Percentiles rank a stretch among this genome's conserved stretches.
These are phyloP conservation scores for Centropus bengalensis DNA, from an alignment of 2,113 vertebrate genomes.

Conservation along the genomic window DNA sequence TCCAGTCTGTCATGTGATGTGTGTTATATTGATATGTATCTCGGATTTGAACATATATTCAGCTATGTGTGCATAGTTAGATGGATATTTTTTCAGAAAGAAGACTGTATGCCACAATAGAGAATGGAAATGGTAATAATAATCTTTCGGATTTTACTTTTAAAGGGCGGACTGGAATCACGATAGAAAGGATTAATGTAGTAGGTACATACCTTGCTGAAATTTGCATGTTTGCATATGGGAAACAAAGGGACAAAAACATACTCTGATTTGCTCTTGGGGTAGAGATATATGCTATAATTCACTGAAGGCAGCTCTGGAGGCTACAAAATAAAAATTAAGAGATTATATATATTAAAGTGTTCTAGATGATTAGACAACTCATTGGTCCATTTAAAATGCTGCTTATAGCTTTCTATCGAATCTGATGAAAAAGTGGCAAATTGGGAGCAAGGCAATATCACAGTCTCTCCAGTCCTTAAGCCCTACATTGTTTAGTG, in stretches of 20 bases:
- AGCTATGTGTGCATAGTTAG: neutral
- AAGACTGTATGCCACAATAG: neutral
- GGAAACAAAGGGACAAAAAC: constrained; percentile 25
- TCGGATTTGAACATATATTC: neutral
- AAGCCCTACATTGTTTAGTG: neutral
- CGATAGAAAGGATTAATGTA: neutral
- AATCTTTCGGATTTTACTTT: neutral
- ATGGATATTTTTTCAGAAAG: neutral
- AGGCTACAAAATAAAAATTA: constrained; percentile 36
- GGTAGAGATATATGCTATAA: neutral
- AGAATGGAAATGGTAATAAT: constrained; percentile 5
- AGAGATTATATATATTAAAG: neutral
- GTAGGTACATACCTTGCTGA: neutral
- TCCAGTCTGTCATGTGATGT: neutral
- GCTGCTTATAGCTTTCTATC: neutral
- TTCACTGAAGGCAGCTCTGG: constrained; percentile 1
- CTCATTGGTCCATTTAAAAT: neutral
- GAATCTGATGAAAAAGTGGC: neutral
- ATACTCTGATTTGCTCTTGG: neutral
- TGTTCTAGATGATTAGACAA: constrained; percentile 38
- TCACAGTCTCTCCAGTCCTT: neutral
- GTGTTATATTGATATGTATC: neutral
- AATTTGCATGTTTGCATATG: neutral
- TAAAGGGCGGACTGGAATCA: neutral
- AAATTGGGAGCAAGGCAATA: neutral